Evolutionary conservation across 1,140 invertebrate species (phyloP), one percentile per base, ranked within the genome.

Genomic region (Trissolcus basalis): DNA sequence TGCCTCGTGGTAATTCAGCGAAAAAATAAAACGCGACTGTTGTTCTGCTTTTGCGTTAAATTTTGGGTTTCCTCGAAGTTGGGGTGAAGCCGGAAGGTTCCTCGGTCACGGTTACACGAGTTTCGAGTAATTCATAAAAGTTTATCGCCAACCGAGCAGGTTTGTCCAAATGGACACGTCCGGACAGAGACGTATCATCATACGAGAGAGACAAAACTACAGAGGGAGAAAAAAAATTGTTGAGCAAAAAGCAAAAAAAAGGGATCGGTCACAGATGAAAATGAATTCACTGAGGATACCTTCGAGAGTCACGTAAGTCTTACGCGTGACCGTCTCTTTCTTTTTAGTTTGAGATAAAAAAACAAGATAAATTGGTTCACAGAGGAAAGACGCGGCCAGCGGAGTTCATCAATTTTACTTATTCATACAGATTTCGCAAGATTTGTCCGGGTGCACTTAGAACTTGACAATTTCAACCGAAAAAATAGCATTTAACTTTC

Each of bases 71-170:
- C n/a, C 33, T 6, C 43, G 3, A 56, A 27, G 43, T 71, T 71
- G 8, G 63, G 50, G 48, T 10, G 65, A 65, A 39, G 7, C 54
- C 65, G 55, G 65, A 76, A 70, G 60, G 14, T 65, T 55, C n/a
- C 65, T 76, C 67, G 56, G 63, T 32, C 53, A 68, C 63, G 74
- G 58, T 59, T 63, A 63, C 68, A 33, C 49, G 74, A 68, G 68
- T 72, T 61, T 72, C 70, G 51, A 78, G 79, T 81, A 81, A 81
- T 81, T 80, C 75, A 81, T 82, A 82, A 80, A 80, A 81, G 77
- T 80, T 81, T 82, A 73, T 73, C 61, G 33, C 55, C 15, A 14
- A 7, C 4, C 53, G 14, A 58, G 32, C 4, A 36, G 49, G 27
- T 50, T 59, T 51, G 14, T 45, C 16, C 53, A 58, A 63, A 63